Conservation (phyloP, 30 jellyfish, hydroid and myxozoan genomes). For the Rhopilema esculentum region DNA sequence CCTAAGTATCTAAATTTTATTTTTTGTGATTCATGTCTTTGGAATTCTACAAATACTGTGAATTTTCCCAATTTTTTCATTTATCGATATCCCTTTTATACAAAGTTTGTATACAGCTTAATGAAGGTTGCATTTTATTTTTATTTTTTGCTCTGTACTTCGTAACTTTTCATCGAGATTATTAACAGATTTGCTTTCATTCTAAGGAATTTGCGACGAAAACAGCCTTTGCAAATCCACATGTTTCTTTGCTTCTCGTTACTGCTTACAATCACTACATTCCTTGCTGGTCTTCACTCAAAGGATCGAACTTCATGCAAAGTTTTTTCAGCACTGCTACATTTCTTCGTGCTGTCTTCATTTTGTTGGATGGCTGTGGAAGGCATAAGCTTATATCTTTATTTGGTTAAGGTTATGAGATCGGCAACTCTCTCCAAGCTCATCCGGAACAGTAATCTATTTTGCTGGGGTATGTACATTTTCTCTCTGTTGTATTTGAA, state of each 20-base stretch:
- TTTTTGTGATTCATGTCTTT: too few relatives aligned
- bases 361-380: slow-evolving; percentile 67
- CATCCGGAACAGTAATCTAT: slow-evolving; percentile 15
- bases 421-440: slow-evolving; percentile 5
- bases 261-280: not conserved
- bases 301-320: not conserved
- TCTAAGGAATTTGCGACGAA: slow-evolving; percentile 33
- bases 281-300: slow-evolving; percentile 15
- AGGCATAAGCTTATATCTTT: slow-evolving; percentile 16
- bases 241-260: slow-evolving; percentile 38
- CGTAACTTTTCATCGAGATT: too few relatives aligned
- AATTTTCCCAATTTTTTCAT: too few relatives aligned
- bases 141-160: too few relatives aligned
- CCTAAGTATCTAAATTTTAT: too few relatives aligned
- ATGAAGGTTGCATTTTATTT: too few relatives aligned
- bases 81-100: too few relatives aligned
- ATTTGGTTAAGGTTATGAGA: slow-evolving; percentile 31
- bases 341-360: slow-evolving; percentile 47
- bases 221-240: slow-evolving; percentile 10
- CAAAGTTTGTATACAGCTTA: too few relatives aligned
- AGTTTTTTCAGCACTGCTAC: slow-evolving; percentile 19
- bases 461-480: slow-evolving; percentile 63
- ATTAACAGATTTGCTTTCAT: not conserved
- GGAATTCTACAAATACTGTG: too few relatives aligned
- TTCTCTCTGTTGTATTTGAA: not conserved